A percentile compares a stretch with the other conserved stretches of the same genome.
phyloP scores from a whole-genome alignment of 1,140 invertebrate genomes.

The Anastrepha obliqua region DNA sequence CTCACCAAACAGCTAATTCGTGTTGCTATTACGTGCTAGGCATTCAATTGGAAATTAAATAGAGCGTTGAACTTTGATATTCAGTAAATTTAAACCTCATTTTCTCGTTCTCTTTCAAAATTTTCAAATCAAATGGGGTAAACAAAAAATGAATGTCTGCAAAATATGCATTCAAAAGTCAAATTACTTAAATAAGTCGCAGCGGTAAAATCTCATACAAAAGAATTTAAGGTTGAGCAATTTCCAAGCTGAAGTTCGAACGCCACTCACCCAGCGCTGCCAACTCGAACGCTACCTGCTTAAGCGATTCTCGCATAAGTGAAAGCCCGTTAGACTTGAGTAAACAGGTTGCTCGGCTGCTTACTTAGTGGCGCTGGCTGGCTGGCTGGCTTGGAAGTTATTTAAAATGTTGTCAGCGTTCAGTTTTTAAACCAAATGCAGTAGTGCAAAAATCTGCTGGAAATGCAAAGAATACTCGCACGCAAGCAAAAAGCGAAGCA shows the following conservation, averaged over 20 bases:
- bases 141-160: background rate
- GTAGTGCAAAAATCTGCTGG: background rate
- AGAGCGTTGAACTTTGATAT: slow-evolving; percentile 41
- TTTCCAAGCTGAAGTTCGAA: background rate
- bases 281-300: background rate
- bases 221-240: slow-evolving; percentile 33
- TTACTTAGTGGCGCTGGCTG: background rate
- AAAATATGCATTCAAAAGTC: background rate
- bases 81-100: background rate
- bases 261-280: background rate
- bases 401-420: background rate
- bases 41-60: slow-evolving; percentile 37
- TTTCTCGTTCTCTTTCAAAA: background rate
- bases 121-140: background rate
- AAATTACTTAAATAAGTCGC: background rate
- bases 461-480: background rate
- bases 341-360: background rate
- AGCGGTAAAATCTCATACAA: background rate
- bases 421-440: background rate
- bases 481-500: background rate
- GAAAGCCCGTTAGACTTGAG: slow-evolving; percentile 25
- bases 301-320: slow-evolving; percentile 23
- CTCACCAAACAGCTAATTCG: background rate
- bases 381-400: background rate
- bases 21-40: slow-evolving; percentile 12